A percentile compares a stretch with the other conserved stretches of the same genome.
These are phyloP conservation scores for Pollachius pollachius DNA, from an alignment of 2,113 vertebrate species.

Conservation along the genomic window DNA sequence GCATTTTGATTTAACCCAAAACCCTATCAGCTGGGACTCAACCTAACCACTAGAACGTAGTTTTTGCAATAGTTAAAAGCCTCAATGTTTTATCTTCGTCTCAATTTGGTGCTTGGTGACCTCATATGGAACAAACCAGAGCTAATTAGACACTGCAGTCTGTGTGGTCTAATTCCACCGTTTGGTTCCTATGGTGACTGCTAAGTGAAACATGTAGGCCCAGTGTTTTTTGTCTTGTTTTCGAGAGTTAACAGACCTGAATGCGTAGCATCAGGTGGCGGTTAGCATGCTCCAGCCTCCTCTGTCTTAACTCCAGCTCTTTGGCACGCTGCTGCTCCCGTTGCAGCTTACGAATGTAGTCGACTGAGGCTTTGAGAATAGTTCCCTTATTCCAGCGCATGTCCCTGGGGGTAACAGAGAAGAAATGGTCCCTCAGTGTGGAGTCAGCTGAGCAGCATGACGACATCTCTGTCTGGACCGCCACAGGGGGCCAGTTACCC, in stretches of 20 bases:
- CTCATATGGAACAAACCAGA: no score
- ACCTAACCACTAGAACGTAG: no score
- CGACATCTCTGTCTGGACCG: constrained; percentile 51
- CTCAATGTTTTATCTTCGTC: no score
- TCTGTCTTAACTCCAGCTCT: constrained; percentile 86
- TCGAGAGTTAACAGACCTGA: constrained; percentile 51
- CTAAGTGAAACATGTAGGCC: no score
- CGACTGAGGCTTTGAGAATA: constrained; percentile 92
- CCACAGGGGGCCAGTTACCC: constrained; percentile 48
- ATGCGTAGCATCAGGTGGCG: constrained; percentile 85
- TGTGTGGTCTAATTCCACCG: no score
- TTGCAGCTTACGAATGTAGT: constrained; percentile 92
- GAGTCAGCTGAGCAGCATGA: constrained; percentile 55
- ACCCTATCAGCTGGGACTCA: no score
- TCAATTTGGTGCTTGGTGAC: no score
- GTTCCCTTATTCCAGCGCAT: constrained; percentile 97
- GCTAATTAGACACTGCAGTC: no score
- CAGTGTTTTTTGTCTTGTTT: no score
- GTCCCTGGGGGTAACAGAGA: constrained; percentile 76
- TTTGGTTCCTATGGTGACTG: no score
- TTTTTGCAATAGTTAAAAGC: constrained; percentile 39
- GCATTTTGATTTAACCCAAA: no score
- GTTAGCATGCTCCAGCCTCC: constrained; percentile 85
- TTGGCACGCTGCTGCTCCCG: constrained; percentile 90
- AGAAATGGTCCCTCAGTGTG: constrained; percentile 57